Conservation (phyloP, 2,797 vertebrate genomes). For the Pantherophis vulpinus region DNA sequence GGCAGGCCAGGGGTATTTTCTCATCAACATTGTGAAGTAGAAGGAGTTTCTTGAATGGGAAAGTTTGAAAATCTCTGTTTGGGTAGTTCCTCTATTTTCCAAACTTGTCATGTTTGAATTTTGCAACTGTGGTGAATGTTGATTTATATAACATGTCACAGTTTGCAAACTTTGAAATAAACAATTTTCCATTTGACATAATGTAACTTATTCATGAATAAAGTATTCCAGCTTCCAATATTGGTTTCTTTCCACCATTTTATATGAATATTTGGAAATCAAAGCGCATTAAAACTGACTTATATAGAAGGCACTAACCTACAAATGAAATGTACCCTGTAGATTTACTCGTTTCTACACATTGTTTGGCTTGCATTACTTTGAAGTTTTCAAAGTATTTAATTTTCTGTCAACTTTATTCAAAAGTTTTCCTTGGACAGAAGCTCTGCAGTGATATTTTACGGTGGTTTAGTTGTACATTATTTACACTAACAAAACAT, state of each 20-base stretch:
- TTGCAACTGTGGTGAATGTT: background rate
- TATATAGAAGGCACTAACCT: constrained; percentile 16
- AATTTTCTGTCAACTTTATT: constrained; percentile 43
- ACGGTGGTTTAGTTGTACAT: constrained; percentile 40
- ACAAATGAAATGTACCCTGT: background rate
- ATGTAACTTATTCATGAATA: background rate
- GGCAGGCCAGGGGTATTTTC: background rate
- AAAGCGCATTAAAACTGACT: constrained; percentile 4
- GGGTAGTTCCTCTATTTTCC: constrained; percentile 1
- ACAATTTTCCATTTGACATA: background rate
- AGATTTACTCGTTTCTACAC: background rate
- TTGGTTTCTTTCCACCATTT: background rate
- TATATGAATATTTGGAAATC: constrained; percentile 14
- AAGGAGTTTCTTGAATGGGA: background rate
- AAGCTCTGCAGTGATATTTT: constrained; percentile 36
- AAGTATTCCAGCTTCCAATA: constrained; percentile 1
- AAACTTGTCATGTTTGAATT: constrained; percentile 10
- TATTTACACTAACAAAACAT: constrained; percentile 26
- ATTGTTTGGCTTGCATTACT: constrained; percentile 31
- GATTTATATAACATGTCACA: constrained; percentile 25
- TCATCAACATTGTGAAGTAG: background rate
- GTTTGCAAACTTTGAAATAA: background rate
- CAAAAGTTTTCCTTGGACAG: constrained; percentile 31
- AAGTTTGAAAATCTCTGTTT: background rate
- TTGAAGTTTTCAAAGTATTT: constrained; percentile 33